These are phyloP conservation scores for Aphaenogaster rudis DNA, from an alignment of 1,140 invertebrate genomes.

Conservation along the genomic window DNA sequence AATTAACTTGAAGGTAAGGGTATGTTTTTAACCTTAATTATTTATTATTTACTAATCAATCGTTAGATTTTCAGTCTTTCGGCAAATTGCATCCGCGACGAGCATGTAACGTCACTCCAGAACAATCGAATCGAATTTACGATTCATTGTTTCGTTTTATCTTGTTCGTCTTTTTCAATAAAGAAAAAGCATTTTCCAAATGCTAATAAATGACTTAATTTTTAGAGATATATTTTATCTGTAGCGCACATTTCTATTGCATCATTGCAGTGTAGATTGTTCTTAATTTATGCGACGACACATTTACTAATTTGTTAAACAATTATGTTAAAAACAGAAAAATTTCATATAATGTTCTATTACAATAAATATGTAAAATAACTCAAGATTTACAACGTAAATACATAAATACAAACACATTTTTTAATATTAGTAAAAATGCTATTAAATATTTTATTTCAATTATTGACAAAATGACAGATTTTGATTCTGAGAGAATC, in stretches of 20 bases:
- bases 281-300: conserved; percentile 19
- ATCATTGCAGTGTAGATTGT: not conserved
- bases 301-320: not conserved
- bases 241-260: not conserved
- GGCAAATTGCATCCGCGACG: conserved; percentile 57
- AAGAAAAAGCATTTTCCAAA: not conserved
- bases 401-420: not conserved
- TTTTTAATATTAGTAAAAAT: conserved; percentile 1
- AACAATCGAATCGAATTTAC: not conserved
- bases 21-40: conserved; percentile 48
- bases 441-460: not conserved
- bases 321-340: not conserved
- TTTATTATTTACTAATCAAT: conserved; percentile 67
- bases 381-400: not conserved
- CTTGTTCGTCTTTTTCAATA: not conserved
- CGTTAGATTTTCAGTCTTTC: conserved; percentile 73
- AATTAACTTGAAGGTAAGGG: conserved; percentile 14
- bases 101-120: conserved; percentile 36
- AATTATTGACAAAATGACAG: not conserved
- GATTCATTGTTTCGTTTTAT: conserved; percentile 15
- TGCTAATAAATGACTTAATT: not conserved
- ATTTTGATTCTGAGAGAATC: not conserved
- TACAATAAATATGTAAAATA: not conserved
- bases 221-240: conserved; percentile 25
- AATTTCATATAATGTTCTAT: not conserved